phyloP scores from a whole-genome alignment of 2,113 vertebrate genomes.

The Colaptes auratus region DNA sequence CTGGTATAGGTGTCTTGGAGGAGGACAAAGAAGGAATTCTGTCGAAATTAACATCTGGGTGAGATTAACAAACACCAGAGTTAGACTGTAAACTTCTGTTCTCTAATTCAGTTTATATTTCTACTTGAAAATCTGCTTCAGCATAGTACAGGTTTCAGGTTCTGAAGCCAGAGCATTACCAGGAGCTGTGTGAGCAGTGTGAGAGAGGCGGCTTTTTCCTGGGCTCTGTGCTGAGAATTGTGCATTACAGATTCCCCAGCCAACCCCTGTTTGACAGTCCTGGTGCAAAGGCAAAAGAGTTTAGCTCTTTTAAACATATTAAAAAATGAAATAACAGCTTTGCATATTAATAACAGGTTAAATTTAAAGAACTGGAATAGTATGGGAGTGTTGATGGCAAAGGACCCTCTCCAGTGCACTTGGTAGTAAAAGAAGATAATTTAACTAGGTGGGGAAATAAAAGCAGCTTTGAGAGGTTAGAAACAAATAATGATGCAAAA shows the following conservation, averaged over 20 bases:
- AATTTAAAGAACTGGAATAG: not conserved
- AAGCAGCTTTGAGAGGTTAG: not conserved
- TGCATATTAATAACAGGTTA: not conserved
- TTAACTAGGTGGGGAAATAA: not conserved
- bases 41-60: not conserved
- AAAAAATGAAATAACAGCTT: not conserved
- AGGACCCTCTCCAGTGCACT: not conserved
- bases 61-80: not conserved
- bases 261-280: not conserved
- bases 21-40: not conserved
- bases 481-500: not conserved
- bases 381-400: not conserved
- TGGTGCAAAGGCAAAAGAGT: not conserved
- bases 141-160: not conserved
- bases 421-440: not conserved
- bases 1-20: not conserved
- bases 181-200: not conserved
- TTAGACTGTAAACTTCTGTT: not conserved
- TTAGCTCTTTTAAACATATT: not conserved
- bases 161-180: not conserved
- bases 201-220: not conserved
- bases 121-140: not conserved
- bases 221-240: not conserved
- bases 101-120: not conserved
- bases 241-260: not conserved